A percentile compares a stretch with the other conserved stretches of the same genome.
Conservation (phyloP, 2,888 invertebrate species). For the Desoria tigrina region DNA sequence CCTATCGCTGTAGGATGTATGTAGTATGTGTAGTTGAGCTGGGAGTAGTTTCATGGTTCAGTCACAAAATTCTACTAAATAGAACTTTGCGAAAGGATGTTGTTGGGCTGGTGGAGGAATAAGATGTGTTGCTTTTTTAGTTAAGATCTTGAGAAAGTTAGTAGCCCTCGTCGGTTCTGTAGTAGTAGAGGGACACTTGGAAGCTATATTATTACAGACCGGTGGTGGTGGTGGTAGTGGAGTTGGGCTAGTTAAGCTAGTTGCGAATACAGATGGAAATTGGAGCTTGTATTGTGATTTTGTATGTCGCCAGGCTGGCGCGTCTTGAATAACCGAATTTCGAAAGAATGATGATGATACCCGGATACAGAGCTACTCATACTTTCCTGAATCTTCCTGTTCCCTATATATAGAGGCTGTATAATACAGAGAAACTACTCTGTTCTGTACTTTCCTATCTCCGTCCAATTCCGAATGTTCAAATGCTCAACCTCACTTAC, state of each 20-base stretch:
- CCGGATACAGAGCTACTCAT: conserved; percentile 25
- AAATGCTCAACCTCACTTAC: conserved; percentile 8
- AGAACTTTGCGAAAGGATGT: no score
- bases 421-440: neutral
- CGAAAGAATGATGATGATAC: conserved; percentile 40
- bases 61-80: no score
- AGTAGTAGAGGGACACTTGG: no score
- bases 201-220: no score
- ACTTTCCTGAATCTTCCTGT: conserved; percentile 11
- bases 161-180: no score
- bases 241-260: neutral
- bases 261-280: neutral
- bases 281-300: conserved; percentile 45
- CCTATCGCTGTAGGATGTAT: no score
- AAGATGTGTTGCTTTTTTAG: no score
- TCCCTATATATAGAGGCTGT: neutral
- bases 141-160: no score
- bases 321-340: conserved; percentile 28
- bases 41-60: no score
- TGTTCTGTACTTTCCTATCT: neutral
- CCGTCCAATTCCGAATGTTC: neutral
- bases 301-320: conserved; percentile 51
- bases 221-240: neutral
- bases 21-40: no score
- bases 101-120: no score